These are phyloP conservation scores for Emydoidea blandingii DNA, from an alignment of 2,797 vertebrate species.

Conservation along the genomic window DNA sequence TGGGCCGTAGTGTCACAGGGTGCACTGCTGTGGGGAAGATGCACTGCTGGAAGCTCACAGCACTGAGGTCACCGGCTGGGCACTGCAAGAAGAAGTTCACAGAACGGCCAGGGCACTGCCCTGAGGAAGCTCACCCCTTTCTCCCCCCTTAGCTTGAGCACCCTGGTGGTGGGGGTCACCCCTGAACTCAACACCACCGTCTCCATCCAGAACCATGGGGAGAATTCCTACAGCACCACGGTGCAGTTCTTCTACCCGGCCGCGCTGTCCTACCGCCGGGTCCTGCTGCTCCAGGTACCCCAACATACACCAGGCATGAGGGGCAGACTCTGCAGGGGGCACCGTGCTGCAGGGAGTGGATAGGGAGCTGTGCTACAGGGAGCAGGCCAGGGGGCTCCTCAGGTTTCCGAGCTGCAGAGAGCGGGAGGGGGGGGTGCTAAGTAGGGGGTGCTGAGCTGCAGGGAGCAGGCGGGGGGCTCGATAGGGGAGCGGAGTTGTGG, in stretches of 20 bases:
- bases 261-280: conserved; percentile 84
- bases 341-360: neutral
- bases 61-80: neutral
- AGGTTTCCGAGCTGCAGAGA: no score
- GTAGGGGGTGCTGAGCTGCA: no score
- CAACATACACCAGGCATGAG: rapidly evolving
- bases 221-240: conserved; percentile 86
- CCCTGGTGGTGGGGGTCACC: conserved; percentile 82
- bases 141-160: conserved; percentile 30
- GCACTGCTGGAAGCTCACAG: neutral
- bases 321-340: neutral
- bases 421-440: no score
- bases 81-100: neutral
- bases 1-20: no score
- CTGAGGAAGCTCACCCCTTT: neutral
- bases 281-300: conserved; percentile 78
- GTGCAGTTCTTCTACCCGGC: conserved; percentile 82
- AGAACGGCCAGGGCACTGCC: neutral
- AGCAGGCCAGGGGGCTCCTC: no score
- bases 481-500: no score
- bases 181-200: conserved; percentile 80
- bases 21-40: neutral
- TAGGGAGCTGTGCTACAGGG: no score
- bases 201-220: conserved; percentile 82
- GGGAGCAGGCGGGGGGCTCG: neutral